phyloP scores from a whole-genome alignment of 2,113 vertebrate genomes.

The Crotalus helleri region DNA sequence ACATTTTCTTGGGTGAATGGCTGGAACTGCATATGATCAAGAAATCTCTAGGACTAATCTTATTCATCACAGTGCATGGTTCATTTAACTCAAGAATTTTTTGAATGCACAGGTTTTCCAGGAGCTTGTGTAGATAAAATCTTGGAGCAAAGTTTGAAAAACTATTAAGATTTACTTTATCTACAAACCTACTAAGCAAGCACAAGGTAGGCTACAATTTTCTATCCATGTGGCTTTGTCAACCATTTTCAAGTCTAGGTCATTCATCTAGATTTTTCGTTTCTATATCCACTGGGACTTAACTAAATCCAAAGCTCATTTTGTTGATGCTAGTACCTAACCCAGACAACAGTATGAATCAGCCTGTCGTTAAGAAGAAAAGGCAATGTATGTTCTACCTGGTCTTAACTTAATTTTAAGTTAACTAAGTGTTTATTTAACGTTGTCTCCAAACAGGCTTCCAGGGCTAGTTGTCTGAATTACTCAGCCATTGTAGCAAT shows the following conservation, averaged over 20 bases:
- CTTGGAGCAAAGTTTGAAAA: background rate
- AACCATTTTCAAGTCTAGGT: background rate
- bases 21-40: background rate
- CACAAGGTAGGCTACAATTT: background rate
- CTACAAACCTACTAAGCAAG: background rate
- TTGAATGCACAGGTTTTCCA: background rate
- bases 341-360: background rate
- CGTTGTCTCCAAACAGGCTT: background rate
- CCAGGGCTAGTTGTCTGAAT: background rate
- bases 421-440: conserved; percentile 19
- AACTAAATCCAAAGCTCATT: background rate
- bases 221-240: background rate
- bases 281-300: background rate
- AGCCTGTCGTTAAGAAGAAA: conserved; percentile 5
- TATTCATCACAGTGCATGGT: background rate
- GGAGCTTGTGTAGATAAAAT: background rate
- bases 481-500: background rate
- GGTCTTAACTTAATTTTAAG: background rate
- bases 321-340: background rate
- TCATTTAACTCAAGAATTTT: background rate
- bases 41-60: background rate
- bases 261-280: background rate
- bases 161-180: background rate
- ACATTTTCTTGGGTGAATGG: background rate
- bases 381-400: background rate